These are phyloP conservation scores for Synanceia verrucosa DNA, from an alignment of 2,797 vertebrate genomes.

Conservation along the genomic window DNA sequence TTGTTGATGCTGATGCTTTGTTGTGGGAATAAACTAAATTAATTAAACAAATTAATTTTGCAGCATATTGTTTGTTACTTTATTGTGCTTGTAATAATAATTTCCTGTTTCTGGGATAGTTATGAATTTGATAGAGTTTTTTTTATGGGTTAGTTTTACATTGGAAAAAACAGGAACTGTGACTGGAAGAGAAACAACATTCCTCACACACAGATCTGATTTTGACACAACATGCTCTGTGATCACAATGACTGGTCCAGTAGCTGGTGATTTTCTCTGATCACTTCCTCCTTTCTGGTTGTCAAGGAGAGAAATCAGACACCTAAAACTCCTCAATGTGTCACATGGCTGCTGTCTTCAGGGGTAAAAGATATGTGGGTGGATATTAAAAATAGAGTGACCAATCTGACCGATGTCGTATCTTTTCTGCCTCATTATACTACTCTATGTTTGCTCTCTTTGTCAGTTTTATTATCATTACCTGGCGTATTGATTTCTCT, in stretches of 20 bases:
- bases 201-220: not conserved
- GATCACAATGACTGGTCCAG: not conserved
- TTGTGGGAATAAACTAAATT: not conserved
- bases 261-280: not conserved
- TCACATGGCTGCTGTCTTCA: not conserved
- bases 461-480: not conserved
- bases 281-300: not conserved
- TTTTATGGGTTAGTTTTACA: not conserved
- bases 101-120: not conserved
- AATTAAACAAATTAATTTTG: not conserved
- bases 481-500: conserved; percentile 15
- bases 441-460: conserved; percentile 7
- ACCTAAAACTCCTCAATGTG: not conserved
- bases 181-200: not conserved
- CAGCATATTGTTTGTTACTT: not conserved
- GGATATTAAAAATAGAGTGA: not conserved
- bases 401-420: conserved; percentile 35
- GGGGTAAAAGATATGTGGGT: not conserved
- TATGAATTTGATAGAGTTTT: not conserved
- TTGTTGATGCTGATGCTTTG: not conserved
- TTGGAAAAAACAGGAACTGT: not conserved
- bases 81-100: not conserved
- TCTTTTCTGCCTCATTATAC: conserved; percentile 2
- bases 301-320: not conserved
- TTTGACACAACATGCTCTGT: not conserved